These are phyloP conservation scores for Pontoporia blainvillei DNA, from an alignment of 2,113 vertebrate species.

Conservation along the genomic window DNA sequence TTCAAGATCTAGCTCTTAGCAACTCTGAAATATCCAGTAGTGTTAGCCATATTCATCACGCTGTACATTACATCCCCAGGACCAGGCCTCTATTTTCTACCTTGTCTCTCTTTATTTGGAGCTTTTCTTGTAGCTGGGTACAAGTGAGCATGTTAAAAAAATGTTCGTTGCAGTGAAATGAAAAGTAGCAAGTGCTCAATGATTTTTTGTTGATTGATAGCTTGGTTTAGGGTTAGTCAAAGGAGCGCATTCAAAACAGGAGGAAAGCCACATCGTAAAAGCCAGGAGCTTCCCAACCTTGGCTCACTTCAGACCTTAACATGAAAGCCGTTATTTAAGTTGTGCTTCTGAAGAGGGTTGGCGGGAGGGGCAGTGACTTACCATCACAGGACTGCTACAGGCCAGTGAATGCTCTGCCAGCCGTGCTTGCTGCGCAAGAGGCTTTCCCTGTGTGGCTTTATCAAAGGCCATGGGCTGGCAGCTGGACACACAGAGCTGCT, in stretches of 20 bases:
- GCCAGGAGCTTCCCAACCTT: conserved; percentile 40
- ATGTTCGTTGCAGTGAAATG: background rate
- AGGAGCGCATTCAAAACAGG: conserved; percentile 60
- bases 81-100: background rate
- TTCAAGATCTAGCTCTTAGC: background rate
- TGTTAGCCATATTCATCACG: background rate
- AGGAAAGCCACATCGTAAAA: conserved; percentile 57
- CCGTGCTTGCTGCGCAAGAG: background rate
- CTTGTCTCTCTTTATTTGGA: conserved; percentile 19
- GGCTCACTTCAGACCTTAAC: conserved; percentile 46
- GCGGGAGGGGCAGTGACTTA: background rate
- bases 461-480: conserved; percentile 22
- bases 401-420: background rate
- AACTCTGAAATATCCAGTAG: background rate
- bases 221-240: conserved; percentile 46
- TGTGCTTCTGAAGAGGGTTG: conserved; percentile 55
- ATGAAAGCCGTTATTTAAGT: conserved; percentile 66
- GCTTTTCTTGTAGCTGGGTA: background rate
- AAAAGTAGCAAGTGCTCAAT: conserved; percentile 42
- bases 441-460: conserved; percentile 60
- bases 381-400: background rate
- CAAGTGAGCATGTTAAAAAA: background rate
- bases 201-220: conserved; percentile 41
- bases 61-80: background rate
- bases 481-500: conserved; percentile 32